Conservation (phyloP, 2,888 invertebrate species). For the Tenthredo distinguenda region DNA sequence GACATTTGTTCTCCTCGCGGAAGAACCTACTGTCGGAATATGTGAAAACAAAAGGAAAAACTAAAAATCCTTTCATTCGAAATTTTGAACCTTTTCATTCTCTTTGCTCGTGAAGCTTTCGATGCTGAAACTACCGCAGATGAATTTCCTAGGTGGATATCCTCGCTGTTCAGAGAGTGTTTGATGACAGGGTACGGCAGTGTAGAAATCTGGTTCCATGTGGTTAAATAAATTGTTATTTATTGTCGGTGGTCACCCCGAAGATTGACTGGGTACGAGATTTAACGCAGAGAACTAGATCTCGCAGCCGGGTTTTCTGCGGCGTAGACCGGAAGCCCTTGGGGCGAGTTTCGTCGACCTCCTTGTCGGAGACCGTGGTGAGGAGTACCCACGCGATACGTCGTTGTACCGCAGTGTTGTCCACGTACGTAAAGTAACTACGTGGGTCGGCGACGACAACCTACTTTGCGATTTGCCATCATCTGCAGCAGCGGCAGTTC, state of each 20-base stretch:
- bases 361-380: slow-evolving; percentile 60
- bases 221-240: background rate
- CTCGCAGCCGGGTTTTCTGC: slow-evolving; percentile 55
- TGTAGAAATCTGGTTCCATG: background rate
- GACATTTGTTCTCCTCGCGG: no score
- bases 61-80: no score
- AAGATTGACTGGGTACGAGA: background rate
- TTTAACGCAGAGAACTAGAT: slow-evolving; percentile 39
- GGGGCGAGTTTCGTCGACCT: slow-evolving; percentile 71
- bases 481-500: background rate
- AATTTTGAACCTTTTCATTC: no score
- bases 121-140: background rate
- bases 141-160: background rate
- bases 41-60: no score
- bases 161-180: background rate
- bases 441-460: slow-evolving; percentile 69
- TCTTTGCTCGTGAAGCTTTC: background rate
- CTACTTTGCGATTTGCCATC: slow-evolving; percentile 61
- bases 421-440: slow-evolving; percentile 56
- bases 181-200: background rate
- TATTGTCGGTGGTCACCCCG: background rate
- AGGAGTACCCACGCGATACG: slow-evolving; percentile 58
- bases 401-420: slow-evolving; percentile 55
- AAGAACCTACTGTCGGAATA: no score
- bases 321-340: slow-evolving; percentile 68